Conservation (phyloP, 2,797 vertebrate species). For the Babyrousa celebensis region DNA sequence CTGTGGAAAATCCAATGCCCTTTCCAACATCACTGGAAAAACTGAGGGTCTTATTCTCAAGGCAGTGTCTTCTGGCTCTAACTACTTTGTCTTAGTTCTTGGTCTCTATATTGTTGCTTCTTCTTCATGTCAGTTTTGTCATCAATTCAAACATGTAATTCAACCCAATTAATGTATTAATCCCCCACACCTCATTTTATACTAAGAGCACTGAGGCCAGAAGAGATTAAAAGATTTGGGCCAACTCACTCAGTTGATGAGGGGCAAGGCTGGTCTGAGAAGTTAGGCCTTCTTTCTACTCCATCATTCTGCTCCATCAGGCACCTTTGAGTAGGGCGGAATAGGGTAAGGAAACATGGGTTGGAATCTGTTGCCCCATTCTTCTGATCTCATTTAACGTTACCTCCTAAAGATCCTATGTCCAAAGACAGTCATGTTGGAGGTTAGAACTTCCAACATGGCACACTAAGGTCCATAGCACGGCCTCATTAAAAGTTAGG, state of each 20-base stretch:
- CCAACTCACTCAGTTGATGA: background rate
- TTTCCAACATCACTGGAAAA: background rate
- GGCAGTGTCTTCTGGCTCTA: background rate
- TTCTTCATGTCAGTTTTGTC: background rate
- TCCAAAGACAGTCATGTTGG: background rate
- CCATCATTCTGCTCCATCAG: background rate
- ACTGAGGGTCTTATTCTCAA: background rate
- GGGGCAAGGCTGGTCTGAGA: background rate
- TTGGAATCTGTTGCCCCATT: background rate
- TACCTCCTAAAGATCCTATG: background rate
- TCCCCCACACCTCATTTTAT: background rate
- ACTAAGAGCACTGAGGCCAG: background rate
- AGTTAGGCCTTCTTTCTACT: background rate
- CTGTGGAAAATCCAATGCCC: background rate
- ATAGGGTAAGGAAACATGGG: background rate
- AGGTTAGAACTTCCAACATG: background rate
- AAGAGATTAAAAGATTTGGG: background rate
- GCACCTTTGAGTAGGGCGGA: background rate
- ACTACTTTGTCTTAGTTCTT: background rate
- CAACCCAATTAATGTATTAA: background rate
- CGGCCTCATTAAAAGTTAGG: background rate
- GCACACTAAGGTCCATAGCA: background rate
- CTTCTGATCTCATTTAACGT: conserved; percentile 1
- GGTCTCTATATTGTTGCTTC: background rate
- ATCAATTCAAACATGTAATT: background rate